Evolutionary conservation across 2,113 vertebrate genomes (phyloP).

Genomic region (Uria lomvia): DNA sequence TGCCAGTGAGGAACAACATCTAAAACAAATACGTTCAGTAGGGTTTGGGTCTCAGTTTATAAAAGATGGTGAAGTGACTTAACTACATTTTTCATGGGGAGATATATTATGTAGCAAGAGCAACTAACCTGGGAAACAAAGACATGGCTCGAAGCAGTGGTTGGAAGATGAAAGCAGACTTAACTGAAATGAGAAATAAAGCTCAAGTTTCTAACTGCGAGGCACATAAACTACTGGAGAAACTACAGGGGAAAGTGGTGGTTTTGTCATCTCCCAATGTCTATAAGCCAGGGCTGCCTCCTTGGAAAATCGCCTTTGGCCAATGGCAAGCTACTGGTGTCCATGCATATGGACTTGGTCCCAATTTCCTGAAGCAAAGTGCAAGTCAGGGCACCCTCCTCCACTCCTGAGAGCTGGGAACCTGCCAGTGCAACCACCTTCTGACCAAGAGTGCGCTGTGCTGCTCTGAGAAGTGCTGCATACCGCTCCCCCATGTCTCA

Average conservation of each 20-base stretch:
- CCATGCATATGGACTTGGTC: not conserved
- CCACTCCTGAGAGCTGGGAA: not conserved
- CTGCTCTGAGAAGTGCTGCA: not conserved
- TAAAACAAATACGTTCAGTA: not conserved
- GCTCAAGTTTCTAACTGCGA: not conserved
- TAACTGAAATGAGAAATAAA: not conserved
- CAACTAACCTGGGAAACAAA: not conserved
- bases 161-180: not conserved
- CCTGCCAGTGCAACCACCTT: not conserved
- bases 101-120: not conserved
- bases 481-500: rapidly evolving
- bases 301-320: not conserved
- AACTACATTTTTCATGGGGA: not conserved
- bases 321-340: no score
- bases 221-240: not conserved
- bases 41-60: not conserved
- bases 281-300: not conserved
- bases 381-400: not conserved
- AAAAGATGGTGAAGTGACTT: not conserved
- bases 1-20: not conserved
- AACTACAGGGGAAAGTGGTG: not conserved
- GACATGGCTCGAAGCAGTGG: not conserved
- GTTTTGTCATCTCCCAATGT: not conserved
- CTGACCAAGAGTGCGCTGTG: not conserved
- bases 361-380: not conserved